phyloP scores from a whole-genome alignment of 2,888 invertebrate species.

The Epinotia nisella region DNA sequence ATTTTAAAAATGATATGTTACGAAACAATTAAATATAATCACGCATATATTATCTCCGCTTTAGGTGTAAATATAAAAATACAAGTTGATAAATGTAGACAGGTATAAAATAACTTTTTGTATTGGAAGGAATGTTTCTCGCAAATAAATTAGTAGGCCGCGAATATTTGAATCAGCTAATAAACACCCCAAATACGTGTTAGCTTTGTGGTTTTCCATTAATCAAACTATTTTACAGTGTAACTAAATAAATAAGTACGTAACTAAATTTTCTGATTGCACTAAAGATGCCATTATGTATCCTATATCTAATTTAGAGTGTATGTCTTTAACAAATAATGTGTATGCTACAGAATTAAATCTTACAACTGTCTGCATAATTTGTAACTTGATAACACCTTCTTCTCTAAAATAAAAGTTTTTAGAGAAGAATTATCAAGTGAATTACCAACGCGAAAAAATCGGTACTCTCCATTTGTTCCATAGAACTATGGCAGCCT shows the following conservation, averaged over 20 bases:
- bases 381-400: constrained; percentile 17
- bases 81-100: constrained; percentile 39
- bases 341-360: constrained; percentile 25
- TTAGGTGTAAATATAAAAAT: constrained; percentile 42
- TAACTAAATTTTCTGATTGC: constrained; percentile 7
- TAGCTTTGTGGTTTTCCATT: constrained; percentile 9
- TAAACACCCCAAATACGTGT: constrained; percentile 3
- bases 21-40: constrained; percentile 44
- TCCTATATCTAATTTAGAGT: constrained; percentile 28
- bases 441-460: constrained; percentile 30
- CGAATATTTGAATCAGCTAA: constrained; percentile 2
- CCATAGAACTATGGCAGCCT: constrained; percentile 32
- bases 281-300: constrained; percentile 10
- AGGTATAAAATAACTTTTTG: constrained; percentile 39
- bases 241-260: constrained; percentile 21
- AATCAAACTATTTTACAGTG: constrained; percentile 17
- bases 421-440: no score
- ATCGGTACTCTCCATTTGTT: constrained; percentile 19
- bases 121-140: constrained; percentile 39
- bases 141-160: constrained; percentile 38
- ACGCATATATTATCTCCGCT: constrained; percentile 31
- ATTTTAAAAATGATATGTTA: constrained; percentile 45
- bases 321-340: constrained; percentile 26
- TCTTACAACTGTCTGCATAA: constrained; percentile 21
- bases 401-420: constrained; percentile 1